These are phyloP conservation scores for Muscidifurax raptorellus DNA, from an alignment of 1,140 invertebrate species.

Conservation along the genomic window DNA sequence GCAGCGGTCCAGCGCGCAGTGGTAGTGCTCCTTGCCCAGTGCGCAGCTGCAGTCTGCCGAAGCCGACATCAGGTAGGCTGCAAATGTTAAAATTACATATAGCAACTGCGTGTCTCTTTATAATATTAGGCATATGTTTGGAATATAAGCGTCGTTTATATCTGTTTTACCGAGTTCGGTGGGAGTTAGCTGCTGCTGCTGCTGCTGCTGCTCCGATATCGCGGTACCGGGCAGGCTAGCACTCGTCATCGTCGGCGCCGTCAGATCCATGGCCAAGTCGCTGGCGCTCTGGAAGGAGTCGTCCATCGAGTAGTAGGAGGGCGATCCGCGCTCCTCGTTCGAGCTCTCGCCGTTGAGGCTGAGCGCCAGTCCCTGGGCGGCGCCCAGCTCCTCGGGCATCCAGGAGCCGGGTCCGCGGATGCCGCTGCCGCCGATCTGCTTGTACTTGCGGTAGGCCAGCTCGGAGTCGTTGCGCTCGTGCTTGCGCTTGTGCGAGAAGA, in stretches of 20 bases:
- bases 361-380: constrained; percentile 66
- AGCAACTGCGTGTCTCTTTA: too few relatives aligned
- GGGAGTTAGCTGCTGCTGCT: constrained; percentile 58
- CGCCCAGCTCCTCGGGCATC: constrained; percentile 35
- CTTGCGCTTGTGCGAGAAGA: constrained; percentile 98
- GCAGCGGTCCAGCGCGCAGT: constrained; percentile 71
- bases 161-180: constrained; percentile 60
- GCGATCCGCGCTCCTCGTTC: constrained; percentile 74
- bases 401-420: constrained; percentile 24
- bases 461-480: constrained; percentile 96
- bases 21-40: constrained; percentile 68
- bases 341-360: constrained; percentile 75
- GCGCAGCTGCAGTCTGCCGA: constrained; percentile 68
- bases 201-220: constrained; percentile 50
- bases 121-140: too few relatives aligned
- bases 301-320: constrained; percentile 72
- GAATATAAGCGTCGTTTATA: too few relatives aligned
- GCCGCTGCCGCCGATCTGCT: constrained; percentile 62
- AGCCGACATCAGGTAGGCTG: constrained; percentile 63
- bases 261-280: constrained; percentile 72
- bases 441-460: constrained; percentile 87
- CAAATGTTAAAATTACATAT: too few relatives aligned
- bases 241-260: constrained; percentile 59
- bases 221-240: neutral
- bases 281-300: constrained; percentile 73